Percentiles rank a stretch among this genome's conserved stretches.
Evolutionary conservation across 2,113 vertebrate genomes (phyloP).

Genomic region (Lamprologus ornatipinnis): DNA sequence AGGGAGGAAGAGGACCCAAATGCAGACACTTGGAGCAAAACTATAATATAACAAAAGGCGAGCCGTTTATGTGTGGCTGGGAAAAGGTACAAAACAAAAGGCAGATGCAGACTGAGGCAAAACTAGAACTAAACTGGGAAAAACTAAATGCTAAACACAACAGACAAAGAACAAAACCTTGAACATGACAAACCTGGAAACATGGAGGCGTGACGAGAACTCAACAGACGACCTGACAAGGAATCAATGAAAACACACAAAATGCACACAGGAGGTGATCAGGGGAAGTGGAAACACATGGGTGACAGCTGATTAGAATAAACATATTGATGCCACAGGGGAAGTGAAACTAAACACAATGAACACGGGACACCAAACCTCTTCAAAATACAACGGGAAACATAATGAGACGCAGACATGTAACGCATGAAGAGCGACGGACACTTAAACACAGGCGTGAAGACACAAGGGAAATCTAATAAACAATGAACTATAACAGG

Average conservation of each 20-base stretch:
- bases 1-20: background rate
- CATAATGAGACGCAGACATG: background rate
- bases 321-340: background rate
- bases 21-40: background rate
- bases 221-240: background rate
- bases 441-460: background rate
- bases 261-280: background rate
- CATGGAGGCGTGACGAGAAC: background rate
- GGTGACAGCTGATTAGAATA: background rate
- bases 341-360: background rate
- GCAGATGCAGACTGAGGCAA: background rate
- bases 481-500: background rate
- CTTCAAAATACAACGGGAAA: background rate
- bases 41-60: background rate
- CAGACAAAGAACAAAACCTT: background rate
- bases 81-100: background rate
- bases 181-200: background rate
- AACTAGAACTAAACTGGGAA: background rate
- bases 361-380: background rate
- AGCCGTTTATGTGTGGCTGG: background rate
- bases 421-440: background rate
- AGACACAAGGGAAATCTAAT: background rate
- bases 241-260: background rate
- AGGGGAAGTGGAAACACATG: background rate
- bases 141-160: background rate